These are phyloP conservation scores for Choreutis nemorana DNA, from an alignment of 2,888 invertebrate species.

Conservation along the genomic window DNA sequence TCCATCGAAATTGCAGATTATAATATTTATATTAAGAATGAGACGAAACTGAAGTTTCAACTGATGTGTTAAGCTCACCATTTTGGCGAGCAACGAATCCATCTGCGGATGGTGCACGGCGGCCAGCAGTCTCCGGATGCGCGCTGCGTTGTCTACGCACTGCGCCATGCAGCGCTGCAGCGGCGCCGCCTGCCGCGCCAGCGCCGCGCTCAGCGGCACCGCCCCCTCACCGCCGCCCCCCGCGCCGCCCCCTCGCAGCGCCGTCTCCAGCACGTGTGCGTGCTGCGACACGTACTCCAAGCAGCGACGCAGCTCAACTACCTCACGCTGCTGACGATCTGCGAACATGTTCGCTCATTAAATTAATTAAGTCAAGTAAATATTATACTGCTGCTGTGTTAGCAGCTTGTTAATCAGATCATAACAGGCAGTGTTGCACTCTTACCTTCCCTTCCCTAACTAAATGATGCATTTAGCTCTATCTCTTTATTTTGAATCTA, in stretches of 20 bases:
- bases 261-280: constrained; percentile 52
- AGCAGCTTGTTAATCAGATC: no score
- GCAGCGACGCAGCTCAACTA: constrained; percentile 52
- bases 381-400: no score
- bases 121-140: constrained; percentile 47
- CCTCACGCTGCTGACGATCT: constrained; percentile 54
- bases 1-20: no score
- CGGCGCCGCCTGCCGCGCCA: constrained; percentile 52
- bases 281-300: constrained; percentile 56
- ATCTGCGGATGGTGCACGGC: constrained; percentile 54
- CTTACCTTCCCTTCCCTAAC: no score
- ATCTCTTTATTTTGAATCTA: no score
- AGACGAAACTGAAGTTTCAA: no score
- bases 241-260: constrained; percentile 29
- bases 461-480: no score
- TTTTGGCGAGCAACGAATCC: constrained; percentile 58
- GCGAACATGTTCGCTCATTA: no score
- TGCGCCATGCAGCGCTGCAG: constrained; percentile 60
- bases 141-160: constrained; percentile 53
- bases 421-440: no score
- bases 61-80: no score
- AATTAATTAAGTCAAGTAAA: no score
- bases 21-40: no score
- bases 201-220: constrained; percentile 43
- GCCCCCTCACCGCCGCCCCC: constrained; percentile 15